phyloP scores from a whole-genome alignment of 2,888 invertebrate genomes.

The Artemia sp. region DNA sequence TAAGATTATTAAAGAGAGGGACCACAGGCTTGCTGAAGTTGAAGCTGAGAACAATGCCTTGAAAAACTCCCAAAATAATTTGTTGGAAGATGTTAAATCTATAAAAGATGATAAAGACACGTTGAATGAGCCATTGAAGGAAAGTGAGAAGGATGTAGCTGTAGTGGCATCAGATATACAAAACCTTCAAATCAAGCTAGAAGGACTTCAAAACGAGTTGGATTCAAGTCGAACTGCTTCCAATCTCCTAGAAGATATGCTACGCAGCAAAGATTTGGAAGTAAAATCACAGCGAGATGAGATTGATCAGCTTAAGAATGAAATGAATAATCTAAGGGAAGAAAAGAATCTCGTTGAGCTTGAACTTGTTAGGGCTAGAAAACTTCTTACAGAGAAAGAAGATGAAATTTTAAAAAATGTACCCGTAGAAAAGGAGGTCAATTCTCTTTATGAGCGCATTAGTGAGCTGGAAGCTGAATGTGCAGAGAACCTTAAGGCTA shows the following conservation, averaged over 20 bases:
- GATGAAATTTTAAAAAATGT: neutral
- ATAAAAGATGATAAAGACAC: too few relatives aligned
- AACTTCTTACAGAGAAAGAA: too few relatives aligned
- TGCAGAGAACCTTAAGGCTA: constrained; percentile 28
- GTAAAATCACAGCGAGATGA: neutral
- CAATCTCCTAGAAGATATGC: neutral
- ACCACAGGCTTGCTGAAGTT: too few relatives aligned
- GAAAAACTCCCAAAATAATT: too few relatives aligned
- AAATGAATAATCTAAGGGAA: neutral
- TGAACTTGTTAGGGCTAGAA: neutral
- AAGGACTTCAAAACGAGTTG: neutral
- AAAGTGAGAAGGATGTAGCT: neutral
- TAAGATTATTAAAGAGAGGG: too few relatives aligned
- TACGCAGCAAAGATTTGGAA: neutral
- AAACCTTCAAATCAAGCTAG: neutral
- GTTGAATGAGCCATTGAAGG: neutral
- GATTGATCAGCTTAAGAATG: neutral
- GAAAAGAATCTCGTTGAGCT: neutral
- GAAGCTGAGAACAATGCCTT: too few relatives aligned
- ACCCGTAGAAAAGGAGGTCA: neutral
- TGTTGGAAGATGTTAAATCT: too few relatives aligned
- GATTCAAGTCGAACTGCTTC: neutral
- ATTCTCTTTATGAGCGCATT: constrained; percentile 1
- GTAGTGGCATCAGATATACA: neutral
- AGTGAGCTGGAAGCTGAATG: constrained; percentile 5